phyloP scores from a whole-genome alignment of 2,888 invertebrate genomes.

The Patella caerulea region DNA sequence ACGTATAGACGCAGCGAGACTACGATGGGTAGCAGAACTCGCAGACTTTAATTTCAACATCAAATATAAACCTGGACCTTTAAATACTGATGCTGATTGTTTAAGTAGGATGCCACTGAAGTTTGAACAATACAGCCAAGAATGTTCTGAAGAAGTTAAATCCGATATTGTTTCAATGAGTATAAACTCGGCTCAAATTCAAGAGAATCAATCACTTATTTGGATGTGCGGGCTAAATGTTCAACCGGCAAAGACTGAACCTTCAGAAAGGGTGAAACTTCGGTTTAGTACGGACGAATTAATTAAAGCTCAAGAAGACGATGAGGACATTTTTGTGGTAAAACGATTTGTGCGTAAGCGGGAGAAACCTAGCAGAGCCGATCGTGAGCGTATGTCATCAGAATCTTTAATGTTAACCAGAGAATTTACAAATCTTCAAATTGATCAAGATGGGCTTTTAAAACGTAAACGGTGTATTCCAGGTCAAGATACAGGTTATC shows the following conservation, averaged over 20 bases:
- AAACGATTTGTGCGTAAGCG: background rate
- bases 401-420: background rate
- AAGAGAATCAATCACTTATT: background rate
- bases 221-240: background rate
- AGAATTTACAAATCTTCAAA: background rate
- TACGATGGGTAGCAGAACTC: background rate
- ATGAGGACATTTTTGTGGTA: background rate
- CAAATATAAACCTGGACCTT: conserved; percentile 18
- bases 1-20: background rate
- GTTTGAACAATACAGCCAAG: background rate
- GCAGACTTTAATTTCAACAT: background rate
- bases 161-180: background rate
- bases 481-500: background rate
- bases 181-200: background rate
- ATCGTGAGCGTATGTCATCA: background rate
- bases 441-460: conserved; percentile 20
- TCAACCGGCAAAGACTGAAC: background rate
- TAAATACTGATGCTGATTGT: conserved; percentile 31
- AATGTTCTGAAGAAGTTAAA: background rate
- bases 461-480: background rate
- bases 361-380: too few species aligned
- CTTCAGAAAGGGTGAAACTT: background rate
- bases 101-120: conserved; percentile 14
- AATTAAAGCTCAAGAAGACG: background rate
- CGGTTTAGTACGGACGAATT: background rate